Percentiles rank a stretch among this genome's conserved stretches.
These are phyloP conservation scores for Ormyrus rosae DNA, from an alignment of 2,888 invertebrate genomes.

Conservation along the genomic window DNA sequence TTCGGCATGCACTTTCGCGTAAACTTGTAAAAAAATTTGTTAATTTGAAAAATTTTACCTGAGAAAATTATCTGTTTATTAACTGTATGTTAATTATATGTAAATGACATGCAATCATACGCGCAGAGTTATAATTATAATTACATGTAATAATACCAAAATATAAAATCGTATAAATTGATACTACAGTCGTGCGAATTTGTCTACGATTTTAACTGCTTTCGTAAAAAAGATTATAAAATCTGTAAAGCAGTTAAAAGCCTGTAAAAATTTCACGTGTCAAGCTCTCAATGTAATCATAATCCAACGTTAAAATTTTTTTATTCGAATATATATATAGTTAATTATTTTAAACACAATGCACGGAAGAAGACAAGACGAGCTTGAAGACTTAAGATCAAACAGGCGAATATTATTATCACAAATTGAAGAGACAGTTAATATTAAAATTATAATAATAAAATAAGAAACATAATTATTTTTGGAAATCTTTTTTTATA, in stretches of 20 bases:
- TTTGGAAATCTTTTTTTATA: too few relatives aligned
- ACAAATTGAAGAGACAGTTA: too few relatives aligned
- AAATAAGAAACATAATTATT: too few relatives aligned
- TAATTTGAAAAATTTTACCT: constrained; percentile 1
- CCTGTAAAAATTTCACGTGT: not conserved
- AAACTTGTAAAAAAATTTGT: constrained; percentile 17
- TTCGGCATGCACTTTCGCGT: not conserved
- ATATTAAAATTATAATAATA: too few relatives aligned
- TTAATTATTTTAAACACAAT: too few relatives aligned
- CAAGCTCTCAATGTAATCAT: not conserved
- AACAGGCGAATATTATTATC: too few relatives aligned
- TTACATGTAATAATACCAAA: constrained; percentile 29
- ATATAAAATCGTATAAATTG: constrained; percentile 15
- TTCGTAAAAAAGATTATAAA: constrained; percentile 37
- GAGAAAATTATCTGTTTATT: constrained; percentile 26
- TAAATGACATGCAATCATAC: not conserved
- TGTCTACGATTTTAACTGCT: constrained; percentile 5
- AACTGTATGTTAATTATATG: constrained; percentile 6
- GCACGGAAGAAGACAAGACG: too few relatives aligned
- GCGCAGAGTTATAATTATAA: constrained; percentile 6
- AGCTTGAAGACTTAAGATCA: too few relatives aligned
- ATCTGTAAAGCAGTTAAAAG: constrained; percentile 26
- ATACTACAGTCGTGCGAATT: not conserved
- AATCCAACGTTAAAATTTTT: constrained; percentile 7
- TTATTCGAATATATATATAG: constrained; percentile 1